phyloP scores from a whole-genome alignment of 35 echinoderm and acorn worm genomes.

The Lytechinus pictus region DNA sequence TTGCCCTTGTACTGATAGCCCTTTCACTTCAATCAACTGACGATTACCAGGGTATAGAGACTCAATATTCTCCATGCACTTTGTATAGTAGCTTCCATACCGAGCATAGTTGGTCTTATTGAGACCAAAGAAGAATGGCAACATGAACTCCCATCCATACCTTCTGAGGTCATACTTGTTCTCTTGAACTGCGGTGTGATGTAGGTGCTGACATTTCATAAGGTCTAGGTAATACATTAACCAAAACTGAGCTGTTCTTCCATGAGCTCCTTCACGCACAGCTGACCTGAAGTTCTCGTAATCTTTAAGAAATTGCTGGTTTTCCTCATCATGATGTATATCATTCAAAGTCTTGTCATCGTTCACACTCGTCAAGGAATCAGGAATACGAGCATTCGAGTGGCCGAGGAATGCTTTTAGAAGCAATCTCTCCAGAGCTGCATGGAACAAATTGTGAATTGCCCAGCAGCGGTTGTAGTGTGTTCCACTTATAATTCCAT shows the following conservation, averaged over 20 bases:
- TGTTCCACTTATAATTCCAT: slow-evolving; percentile 47
- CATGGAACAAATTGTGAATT: slow-evolving; percentile 45
- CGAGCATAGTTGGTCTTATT: slow-evolving; percentile 60
- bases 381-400: too few species aligned
- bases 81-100: slow-evolving; percentile 62
- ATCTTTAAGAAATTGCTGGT: neutral
- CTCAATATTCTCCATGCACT: slow-evolving; percentile 62
- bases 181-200: slow-evolving; percentile 51
- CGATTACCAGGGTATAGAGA: slow-evolving; percentile 62
- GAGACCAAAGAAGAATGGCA: slow-evolving; percentile 62
- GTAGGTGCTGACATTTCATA: slow-evolving; percentile 48
- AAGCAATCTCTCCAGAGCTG: slow-evolving; percentile 48
- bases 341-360: too few species aligned
- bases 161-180: slow-evolving; percentile 57
- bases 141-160: slow-evolving; percentile 62
- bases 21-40: slow-evolving; percentile 47
- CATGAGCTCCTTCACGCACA: slow-evolving; percentile 44
- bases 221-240: slow-evolving; percentile 58
- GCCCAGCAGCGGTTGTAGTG: slow-evolving; percentile 57
- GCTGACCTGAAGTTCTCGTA: slow-evolving; percentile 39
- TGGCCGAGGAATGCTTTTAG: neutral
- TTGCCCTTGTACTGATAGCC: slow-evolving; percentile 65
- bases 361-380: too few species aligned
- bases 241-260: slow-evolving; percentile 60
- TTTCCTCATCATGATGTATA: too few species aligned